These are phyloP conservation scores for Apodemia duryi DNA, from an alignment of 2,888 invertebrate species.

Conservation along the genomic window DNA sequence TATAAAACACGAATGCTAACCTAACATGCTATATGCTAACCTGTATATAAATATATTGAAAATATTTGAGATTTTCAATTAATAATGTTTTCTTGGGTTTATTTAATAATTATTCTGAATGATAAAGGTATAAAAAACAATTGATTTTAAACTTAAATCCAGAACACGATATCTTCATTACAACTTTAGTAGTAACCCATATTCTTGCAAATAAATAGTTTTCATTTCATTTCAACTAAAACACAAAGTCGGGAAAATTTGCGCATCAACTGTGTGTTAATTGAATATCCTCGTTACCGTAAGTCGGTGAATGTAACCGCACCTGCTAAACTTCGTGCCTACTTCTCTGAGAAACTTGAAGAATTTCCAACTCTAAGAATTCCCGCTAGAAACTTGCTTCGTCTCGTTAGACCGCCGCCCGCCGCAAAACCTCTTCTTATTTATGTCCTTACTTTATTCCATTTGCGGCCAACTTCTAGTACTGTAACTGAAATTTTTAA, in stretches of 20 bases:
- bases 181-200: too few species aligned
- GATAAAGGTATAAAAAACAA: too few species aligned
- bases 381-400: conserved; percentile 51
- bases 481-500: conserved; percentile 33
- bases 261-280: conserved; percentile 32
- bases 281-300: conserved; percentile 34
- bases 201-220: too few species aligned
- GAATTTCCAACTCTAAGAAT: conserved; percentile 51
- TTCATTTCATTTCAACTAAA: conserved; percentile 6
- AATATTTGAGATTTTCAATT: too few species aligned
- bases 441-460: conserved; percentile 70
- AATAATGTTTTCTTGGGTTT: too few species aligned
- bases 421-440: conserved; percentile 70
- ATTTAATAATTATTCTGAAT: too few species aligned
- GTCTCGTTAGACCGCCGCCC: conserved; percentile 61
- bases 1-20: too few species aligned
- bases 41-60: too few species aligned
- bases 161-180: too few species aligned
- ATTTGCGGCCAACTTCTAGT: conserved; percentile 46
- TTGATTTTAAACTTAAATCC: too few species aligned
- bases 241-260: conserved; percentile 27
- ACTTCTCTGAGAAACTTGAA: conserved; percentile 47
- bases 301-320: conserved; percentile 37
- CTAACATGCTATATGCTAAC: too few species aligned
- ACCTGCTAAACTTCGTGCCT: conserved; percentile 48